Evolutionary conservation across 2,888 invertebrate species (phyloP), one percentile per base, ranked within the genome.

Genomic region (Meliscaeva auricollis): DNA sequence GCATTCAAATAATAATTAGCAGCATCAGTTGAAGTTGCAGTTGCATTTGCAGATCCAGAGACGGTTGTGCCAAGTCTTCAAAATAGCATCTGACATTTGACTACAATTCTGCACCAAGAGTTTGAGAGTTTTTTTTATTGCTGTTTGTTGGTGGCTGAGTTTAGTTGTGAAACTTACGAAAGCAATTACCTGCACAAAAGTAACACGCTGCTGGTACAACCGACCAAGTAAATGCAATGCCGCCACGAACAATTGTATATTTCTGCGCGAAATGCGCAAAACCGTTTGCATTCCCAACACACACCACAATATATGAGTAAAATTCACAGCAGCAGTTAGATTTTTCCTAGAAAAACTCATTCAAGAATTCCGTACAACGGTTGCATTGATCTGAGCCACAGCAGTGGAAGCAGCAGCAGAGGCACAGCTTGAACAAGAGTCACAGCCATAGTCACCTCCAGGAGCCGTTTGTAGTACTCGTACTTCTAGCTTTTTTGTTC

Each of bases 1-100:
- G 85, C 76, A 81, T 85, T 85, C 76, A 85, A 85, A 85, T 85
- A 85, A 85, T 85, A 85, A 85, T 85, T 85, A 85, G 76, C 80
- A 77, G 70, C 77, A 73, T 70, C 48, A 72, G 56, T 62, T 54
- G 68, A 44, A 32, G 9, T 15, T 56, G 32, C 22, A 62, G 17
- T 35, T 68, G 30, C n/a, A 62, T 7, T 35, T 72, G 30, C 68
- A 77, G 48, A 30, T 15, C 38, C 66, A 66, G 22, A 50, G 22
- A 72, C 26, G 50, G 35, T 26, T 32, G 6, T 48, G 9, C 44
- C 3, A 46, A 60, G 69, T 80, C 73, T 69, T 30, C 44, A 68
- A 74, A 84, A 79, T 72, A 68, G 41, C 60, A 75, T 79, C 79
- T 70, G 35, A 78, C 70, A 84, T 84, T 79, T 79, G 83, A 75